Conservation (phyloP, 2,888 invertebrate species). For the Hirtodrosophila histrioides region DNA sequence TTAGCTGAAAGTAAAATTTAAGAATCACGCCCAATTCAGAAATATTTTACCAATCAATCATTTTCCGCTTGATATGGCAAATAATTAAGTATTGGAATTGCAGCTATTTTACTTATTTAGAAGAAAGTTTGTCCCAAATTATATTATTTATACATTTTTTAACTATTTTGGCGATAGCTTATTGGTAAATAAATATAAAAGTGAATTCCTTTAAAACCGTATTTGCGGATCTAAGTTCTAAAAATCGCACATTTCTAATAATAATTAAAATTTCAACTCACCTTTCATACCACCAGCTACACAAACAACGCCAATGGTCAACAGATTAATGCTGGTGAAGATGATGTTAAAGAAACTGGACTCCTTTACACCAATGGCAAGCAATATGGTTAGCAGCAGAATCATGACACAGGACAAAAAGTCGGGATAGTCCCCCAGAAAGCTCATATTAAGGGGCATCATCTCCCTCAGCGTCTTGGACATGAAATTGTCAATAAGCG, state of each 20-base stretch:
- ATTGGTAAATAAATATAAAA: too few species aligned
- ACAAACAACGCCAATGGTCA: conserved; percentile 92
- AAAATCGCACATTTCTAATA: too few species aligned
- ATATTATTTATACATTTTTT: too few species aligned
- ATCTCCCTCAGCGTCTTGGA: conserved; percentile 85
- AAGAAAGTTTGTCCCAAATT: too few species aligned
- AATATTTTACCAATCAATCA: too few species aligned
- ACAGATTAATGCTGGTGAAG: conserved; percentile 94
- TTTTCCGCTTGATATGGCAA: too few species aligned
- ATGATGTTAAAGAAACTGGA: conserved; percentile 95
- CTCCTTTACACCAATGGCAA: conserved; percentile 91
- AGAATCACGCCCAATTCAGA: too few species aligned
- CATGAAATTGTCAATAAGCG: conserved; percentile 87
- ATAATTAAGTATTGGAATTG: too few species aligned
- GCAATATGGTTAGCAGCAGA: conserved; percentile 86
- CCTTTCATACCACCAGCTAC: conserved; percentile 93
- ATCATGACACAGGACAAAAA: conserved; percentile 89
- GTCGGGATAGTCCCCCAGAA: conserved; percentile 89
- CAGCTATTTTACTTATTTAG: too few species aligned
- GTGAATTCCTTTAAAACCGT: too few species aligned
- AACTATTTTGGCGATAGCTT: too few species aligned
- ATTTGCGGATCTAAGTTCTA: neutral
- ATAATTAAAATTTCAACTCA: conserved; percentile 80
- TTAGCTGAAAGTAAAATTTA: conserved; percentile 86
- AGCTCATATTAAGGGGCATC: conserved; percentile 87